A percentile compares a stretch with the other conserved stretches of the same genome.
These are phyloP conservation scores for Syngnathoides biaculeatus DNA, from an alignment of 2,113 vertebrate species.

Conservation along the genomic window DNA sequence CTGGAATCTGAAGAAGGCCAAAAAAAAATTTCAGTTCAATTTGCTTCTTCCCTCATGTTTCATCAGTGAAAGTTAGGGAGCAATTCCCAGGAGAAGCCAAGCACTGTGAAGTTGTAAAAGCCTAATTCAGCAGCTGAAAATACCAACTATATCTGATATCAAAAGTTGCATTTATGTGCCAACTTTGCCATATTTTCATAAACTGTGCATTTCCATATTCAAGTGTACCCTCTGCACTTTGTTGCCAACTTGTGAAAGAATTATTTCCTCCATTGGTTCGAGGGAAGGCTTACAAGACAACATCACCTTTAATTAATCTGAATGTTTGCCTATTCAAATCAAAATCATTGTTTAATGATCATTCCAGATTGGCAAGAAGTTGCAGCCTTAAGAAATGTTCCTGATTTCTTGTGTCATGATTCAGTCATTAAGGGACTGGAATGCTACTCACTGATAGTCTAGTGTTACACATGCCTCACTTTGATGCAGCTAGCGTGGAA, in stretches of 20 bases:
- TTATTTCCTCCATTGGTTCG: not conserved
- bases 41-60: not conserved
- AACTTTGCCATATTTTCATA: no score
- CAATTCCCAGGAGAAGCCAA: not conserved
- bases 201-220: not conserved
- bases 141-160: no score
- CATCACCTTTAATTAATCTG: not conserved
- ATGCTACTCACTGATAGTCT: no score
- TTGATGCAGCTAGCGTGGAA: no score
- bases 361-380: not conserved
- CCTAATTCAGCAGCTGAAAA: not conserved
- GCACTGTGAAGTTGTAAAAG: not conserved
- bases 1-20: not conserved
- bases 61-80: not conserved
- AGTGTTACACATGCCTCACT: no score
- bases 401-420: conserved; percentile 15
- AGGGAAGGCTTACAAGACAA: not conserved
- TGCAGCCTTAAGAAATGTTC: not conserved
- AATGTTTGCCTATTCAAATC: not conserved
- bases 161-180: no score
- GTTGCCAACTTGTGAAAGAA: not conserved
- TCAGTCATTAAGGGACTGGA: conserved; percentile 44
- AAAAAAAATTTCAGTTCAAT: not conserved
- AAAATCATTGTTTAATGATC: not conserved
- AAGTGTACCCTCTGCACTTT: not conserved